A percentile compares a stretch with the other conserved stretches of the same genome.
Evolutionary conservation across 2,113 vertebrate species (phyloP).

Genomic region (Platycercus adscitus): DNA sequence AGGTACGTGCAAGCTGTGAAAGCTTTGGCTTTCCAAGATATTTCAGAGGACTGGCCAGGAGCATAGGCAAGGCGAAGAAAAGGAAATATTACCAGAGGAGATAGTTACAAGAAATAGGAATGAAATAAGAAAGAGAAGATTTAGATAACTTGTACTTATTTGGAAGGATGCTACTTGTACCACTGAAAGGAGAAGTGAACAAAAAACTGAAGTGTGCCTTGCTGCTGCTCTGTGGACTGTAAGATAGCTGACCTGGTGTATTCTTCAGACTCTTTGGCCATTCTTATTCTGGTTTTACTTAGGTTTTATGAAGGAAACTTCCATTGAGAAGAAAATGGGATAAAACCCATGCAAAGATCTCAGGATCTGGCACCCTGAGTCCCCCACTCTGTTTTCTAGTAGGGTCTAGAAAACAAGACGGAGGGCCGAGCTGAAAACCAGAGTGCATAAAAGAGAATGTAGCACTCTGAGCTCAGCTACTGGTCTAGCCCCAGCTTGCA

Average conservation of each 20-base stretch:
- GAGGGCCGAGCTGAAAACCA: background rate
- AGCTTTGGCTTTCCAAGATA: background rate
- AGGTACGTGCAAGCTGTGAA: background rate
- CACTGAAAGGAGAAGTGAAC: background rate
- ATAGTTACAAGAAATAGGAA: background rate
- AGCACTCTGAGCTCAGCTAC: slow-evolving; percentile 6
- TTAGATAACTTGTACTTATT: background rate
- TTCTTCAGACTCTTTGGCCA: background rate
- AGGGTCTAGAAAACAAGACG: background rate
- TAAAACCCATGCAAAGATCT: background rate
- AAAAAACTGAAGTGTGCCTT: background rate
- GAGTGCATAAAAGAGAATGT: slow-evolving; percentile 32
- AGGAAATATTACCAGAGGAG: background rate
- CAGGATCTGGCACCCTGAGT: background rate
- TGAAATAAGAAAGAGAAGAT: background rate
- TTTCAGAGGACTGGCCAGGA: background rate
- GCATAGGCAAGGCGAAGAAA: background rate
- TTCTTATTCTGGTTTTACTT: background rate
- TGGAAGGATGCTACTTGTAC: background rate
- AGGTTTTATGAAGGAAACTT: background rate
- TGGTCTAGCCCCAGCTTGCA: background rate
- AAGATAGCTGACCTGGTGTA: background rate
- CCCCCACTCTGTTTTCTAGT: background rate
- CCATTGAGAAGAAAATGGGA: background rate
- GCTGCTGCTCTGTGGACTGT: background rate